These are phyloP conservation scores for Oncopodura yosiiana DNA, from an alignment of 1,140 invertebrate genomes.

Conservation along the genomic window DNA sequence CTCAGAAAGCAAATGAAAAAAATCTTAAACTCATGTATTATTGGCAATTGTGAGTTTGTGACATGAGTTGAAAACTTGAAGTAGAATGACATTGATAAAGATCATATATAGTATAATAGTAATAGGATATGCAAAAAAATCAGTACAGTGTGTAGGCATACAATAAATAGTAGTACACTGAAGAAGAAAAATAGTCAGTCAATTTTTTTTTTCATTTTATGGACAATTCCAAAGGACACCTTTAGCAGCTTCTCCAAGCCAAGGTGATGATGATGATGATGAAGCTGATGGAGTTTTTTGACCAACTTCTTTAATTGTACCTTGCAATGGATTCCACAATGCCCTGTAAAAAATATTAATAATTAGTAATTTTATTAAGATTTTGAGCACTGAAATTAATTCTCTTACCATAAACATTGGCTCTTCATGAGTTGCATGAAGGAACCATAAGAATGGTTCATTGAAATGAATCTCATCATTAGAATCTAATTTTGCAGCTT, in stretches of 20 bases:
- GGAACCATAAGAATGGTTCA: constrained; percentile 22
- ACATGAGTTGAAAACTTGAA: too few relatives aligned
- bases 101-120: neutral
- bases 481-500: neutral
- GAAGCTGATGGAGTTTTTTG: neutral
- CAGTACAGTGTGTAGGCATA: neutral
- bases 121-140: neutral
- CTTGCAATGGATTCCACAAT: constrained; percentile 16
- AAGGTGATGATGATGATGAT: neutral
- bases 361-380: too few relatives aligned
- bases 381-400: too few relatives aligned
- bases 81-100: neutral
- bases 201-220: neutral
- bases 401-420: constrained; percentile 29
- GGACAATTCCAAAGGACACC: constrained; percentile 15
- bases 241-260: constrained; percentile 3
- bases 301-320: constrained; percentile 15
- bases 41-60: too few relatives aligned
- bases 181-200: neutral
- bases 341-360: too few relatives aligned
- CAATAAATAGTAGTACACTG: neutral
- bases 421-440: constrained; percentile 23
- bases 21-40: too few relatives aligned
- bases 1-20: too few relatives aligned
- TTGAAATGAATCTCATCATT: constrained; percentile 13